Evolutionary conservation across 2,797 vertebrate species (phyloP).

Genomic region (Enteromius afrohamiltoni): DNA sequence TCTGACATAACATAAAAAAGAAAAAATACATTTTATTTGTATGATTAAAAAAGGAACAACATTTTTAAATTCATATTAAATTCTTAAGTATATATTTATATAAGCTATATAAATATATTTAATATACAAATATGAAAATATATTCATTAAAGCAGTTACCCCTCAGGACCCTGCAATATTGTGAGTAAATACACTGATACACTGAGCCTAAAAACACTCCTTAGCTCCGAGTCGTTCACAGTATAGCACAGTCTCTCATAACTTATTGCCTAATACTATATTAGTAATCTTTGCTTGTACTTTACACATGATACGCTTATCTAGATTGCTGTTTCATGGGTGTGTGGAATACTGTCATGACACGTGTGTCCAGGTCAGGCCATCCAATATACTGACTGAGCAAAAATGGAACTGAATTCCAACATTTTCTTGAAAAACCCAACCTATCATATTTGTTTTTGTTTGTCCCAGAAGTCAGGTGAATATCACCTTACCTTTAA

Average conservation of each 20-base stretch:
- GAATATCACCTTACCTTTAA: conserved; percentile 76
- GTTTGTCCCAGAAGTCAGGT: background rate
- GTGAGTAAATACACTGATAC: background rate
- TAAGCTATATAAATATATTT: too few species aligned
- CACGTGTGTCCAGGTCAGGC: background rate
- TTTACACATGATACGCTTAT: conserved; percentile 29
- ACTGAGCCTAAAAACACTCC: background rate
- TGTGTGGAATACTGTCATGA: conserved; percentile 7
- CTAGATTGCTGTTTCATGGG: conserved; percentile 12
- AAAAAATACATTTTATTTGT: background rate
- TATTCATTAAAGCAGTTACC: conserved; percentile 10
- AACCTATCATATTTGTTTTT: background rate
- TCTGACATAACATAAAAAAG: background rate
- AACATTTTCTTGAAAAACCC: background rate
- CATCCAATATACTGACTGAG: conserved; percentile 4
- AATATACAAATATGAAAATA: too few species aligned
- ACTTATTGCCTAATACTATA: background rate
- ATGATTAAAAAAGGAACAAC: background rate
- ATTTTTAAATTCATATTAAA: background rate
- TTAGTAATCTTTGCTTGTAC: conserved; percentile 35
- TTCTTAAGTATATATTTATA: background rate
- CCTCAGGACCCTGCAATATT: background rate
- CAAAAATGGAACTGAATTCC: background rate
- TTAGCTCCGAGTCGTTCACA: background rate
- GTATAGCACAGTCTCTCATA: background rate